phyloP scores from a whole-genome alignment of 2,888 invertebrate species.

The Laspeyria flexula region DNA sequence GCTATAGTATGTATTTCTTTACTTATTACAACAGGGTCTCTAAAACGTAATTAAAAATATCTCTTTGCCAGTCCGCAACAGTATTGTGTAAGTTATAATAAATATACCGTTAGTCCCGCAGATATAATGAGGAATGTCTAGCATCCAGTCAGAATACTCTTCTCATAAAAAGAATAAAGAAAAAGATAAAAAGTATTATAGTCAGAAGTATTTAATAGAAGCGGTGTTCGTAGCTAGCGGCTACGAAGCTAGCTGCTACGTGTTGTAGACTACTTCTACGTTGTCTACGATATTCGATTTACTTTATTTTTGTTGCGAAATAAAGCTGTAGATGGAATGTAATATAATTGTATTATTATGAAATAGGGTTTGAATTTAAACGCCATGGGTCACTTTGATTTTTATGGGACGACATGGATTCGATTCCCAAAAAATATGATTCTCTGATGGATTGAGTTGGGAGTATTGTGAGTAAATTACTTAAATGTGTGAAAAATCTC shows the following conservation, averaged over 20 bases:
- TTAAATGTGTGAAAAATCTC: too few relatives aligned
- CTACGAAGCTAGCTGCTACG: constrained; percentile 44
- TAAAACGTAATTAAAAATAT: too few relatives aligned
- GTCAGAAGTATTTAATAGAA: constrained; percentile 40
- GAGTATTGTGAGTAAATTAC: too few relatives aligned
- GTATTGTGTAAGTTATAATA: too few relatives aligned
- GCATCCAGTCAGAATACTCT: constrained; percentile 22
- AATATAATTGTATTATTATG: background rate
- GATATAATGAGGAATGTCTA: background rate
- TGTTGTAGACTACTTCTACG: constrained; percentile 37
- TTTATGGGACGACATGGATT: too few relatives aligned
- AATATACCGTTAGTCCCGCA: background rate
- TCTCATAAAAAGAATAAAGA: constrained; percentile 37
- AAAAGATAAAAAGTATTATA: constrained; percentile 26
- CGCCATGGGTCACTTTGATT: too few relatives aligned
- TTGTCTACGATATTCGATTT: constrained; percentile 15
- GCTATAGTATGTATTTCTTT: too few relatives aligned
- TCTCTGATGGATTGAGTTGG: too few relatives aligned
- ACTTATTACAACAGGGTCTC: too few relatives aligned
- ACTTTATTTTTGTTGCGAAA: background rate
- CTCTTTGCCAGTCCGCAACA: too few relatives aligned
- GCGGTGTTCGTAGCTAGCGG: constrained; percentile 39
- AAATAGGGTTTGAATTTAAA: too few relatives aligned
- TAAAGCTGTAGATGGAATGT: background rate
- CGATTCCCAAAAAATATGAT: too few relatives aligned